Evolutionary conservation across 2,113 vertebrate genomes (phyloP), one percentile per base, ranked within the genome.

Genomic region (Leptobrachium ailaonicum): DNA sequence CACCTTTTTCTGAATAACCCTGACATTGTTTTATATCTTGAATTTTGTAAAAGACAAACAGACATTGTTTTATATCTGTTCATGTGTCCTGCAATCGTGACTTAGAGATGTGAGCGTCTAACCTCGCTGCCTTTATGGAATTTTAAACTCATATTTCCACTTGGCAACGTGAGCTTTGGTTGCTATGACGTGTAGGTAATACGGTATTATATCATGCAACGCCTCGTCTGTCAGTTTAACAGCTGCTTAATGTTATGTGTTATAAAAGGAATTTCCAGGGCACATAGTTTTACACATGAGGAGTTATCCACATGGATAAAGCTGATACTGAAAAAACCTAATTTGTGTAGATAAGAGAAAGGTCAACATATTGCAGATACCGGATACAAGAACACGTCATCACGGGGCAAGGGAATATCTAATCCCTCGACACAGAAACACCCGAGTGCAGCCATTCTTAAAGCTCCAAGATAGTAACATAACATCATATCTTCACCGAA

Each of bases 191-290:
- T 32, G 20, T 32, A 32, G 20, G 41, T 12, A 62, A n/a, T 8
- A 54, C 70, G 53, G 77, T 64, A 79, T 53, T 64, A 42, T 42
- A 79, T 64, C 77, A 66, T 40, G 40, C 44, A 66, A 64, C 58
- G 41, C 69, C 44, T 64, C 12, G 41, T 6, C 54, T 69, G 56
- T 9, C 56, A 64, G 42, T 40, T 71, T 78, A 78, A 71, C 76
- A 44, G 41, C 76, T 71, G 66, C n/a, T 50, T 53, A 10, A 42
- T 42, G 56, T 62, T 50, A 78, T 56, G 43, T 71, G 71, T 68
- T 47, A 11, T 43, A 50, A 41, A 63, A 71, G 76, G 76, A 78
- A 78, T 78, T 71, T 45, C 40, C 32, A 56, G 76, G 42, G 40
- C 20, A 68, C 76, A 71, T 68, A 71, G 56, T 79, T 72, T 79